phyloP scores from a whole-genome alignment of 2,888 invertebrate genomes.

The Apamea crenata region DNA sequence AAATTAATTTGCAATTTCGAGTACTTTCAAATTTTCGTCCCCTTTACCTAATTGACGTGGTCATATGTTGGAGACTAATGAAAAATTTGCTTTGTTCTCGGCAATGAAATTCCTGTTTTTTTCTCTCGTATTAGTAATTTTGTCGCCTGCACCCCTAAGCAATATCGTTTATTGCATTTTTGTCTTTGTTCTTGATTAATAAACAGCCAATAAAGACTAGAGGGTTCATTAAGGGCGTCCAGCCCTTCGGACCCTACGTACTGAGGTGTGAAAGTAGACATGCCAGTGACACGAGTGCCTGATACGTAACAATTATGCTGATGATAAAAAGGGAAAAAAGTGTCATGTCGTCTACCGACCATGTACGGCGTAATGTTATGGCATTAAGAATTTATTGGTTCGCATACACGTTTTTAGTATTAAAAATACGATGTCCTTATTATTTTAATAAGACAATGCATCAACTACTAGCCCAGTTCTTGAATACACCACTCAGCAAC shows the following conservation, averaged over 20 bases:
- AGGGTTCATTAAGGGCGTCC: neutral
- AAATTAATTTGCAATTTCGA: conserved; percentile 1
- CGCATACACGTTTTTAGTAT: neutral
- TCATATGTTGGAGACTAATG: neutral
- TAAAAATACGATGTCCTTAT: neutral
- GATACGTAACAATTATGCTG: neutral
- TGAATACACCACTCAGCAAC: neutral
- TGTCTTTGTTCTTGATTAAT: conserved; percentile 13
- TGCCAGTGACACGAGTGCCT: neutral
- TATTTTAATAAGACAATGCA: conserved; percentile 9
- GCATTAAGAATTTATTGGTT: conserved; percentile 24
- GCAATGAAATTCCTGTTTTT: neutral
- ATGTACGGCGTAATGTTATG: conserved; percentile 11
- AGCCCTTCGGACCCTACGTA: neutral
- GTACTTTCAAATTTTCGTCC: neutral
- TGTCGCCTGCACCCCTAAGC: no score
- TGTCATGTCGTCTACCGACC: neutral
- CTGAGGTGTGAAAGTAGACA: conserved; percentile 1
- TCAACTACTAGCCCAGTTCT: neutral
- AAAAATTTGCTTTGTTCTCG: neutral
- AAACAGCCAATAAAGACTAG: conserved; percentile 1
- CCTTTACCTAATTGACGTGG: neutral
- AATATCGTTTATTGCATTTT: conserved; percentile 15
- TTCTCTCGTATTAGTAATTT: neutral
- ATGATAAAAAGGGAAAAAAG: conserved; percentile 21